A percentile compares a stretch with the other conserved stretches of the same genome.
Evolutionary conservation across 2,113 vertebrate species (phyloP).

Genomic region (Eulemur macaco): DNA sequence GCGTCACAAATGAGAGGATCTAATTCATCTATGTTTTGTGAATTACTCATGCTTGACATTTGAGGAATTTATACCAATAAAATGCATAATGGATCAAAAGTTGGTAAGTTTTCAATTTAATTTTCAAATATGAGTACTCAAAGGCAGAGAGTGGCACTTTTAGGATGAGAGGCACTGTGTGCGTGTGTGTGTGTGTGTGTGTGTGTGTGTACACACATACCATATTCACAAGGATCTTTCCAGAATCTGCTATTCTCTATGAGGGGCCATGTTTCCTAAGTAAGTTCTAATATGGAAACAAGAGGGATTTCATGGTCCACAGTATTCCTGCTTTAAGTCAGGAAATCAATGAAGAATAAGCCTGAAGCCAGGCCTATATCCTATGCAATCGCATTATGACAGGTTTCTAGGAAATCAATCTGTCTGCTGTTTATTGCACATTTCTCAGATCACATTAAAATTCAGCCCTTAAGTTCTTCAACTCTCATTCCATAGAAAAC

Average conservation of each 20-base stretch:
- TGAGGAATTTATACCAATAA: slow-evolving; percentile 76
- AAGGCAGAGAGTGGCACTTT: not conserved
- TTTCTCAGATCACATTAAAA: slow-evolving; percentile 69
- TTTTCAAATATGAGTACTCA: slow-evolving; percentile 58
- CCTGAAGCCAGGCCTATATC: slow-evolving; percentile 39
- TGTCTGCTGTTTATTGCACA: slow-evolving; percentile 67
- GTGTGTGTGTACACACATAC: not conserved
- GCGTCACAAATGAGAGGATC: slow-evolving; percentile 73
- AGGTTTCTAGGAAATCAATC: slow-evolving; percentile 74
- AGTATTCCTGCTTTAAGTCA: not conserved
- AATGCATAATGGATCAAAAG: slow-evolving; percentile 72
- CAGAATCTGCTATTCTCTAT: slow-evolving; percentile 25
- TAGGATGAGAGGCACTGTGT: not conserved
- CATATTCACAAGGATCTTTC: not conserved
- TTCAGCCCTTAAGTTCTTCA: slow-evolving; percentile 66
- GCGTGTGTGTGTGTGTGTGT: not conserved
- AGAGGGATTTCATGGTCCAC: slow-evolving; percentile 14
- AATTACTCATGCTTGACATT: slow-evolving; percentile 59
- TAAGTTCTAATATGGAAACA: slow-evolving; percentile 40
- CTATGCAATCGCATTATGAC: slow-evolving; percentile 71
- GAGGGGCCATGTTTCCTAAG: accelerated
- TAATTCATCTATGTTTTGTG: slow-evolving; percentile 80
- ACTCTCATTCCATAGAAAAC: slow-evolving; percentile 50
- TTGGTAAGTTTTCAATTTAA: slow-evolving; percentile 66
- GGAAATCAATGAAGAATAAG: slow-evolving; percentile 53